A percentile compares a stretch with the other conserved stretches of the same genome.
Conservation (phyloP, 2,113 vertebrate genomes). For the Onychostruthus taczanowskii region DNA sequence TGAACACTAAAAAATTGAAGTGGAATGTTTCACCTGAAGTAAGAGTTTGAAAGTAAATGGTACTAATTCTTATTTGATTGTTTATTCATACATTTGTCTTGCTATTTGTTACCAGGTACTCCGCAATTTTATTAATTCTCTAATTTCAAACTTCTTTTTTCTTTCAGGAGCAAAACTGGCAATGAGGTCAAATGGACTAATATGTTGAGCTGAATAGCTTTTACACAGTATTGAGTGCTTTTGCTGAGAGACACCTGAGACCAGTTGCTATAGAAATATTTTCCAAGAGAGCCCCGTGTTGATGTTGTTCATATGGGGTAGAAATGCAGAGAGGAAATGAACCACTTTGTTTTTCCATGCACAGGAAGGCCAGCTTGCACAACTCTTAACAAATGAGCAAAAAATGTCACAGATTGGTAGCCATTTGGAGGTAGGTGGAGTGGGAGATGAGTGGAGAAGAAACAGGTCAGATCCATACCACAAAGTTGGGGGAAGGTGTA, state of each 20-base stretch:
- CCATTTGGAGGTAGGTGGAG: conserved; percentile 63
- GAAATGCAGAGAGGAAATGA: conserved; percentile 38
- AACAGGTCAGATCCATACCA: conserved; percentile 19
- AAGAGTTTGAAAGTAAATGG: not conserved
- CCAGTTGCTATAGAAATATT: conserved; percentile 46
- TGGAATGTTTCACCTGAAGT: not conserved
- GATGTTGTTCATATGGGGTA: conserved; percentile 14
- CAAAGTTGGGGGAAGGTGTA: not conserved
- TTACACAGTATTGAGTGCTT: not conserved
- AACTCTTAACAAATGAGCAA: conserved; percentile 64
- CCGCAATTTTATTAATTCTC: not conserved
- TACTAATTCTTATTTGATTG: not conserved
- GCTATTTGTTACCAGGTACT: not conserved
- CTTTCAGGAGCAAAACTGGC: not conserved
- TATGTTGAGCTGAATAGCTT: not conserved
- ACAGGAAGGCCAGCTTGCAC: not conserved
- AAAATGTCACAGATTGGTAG: conserved; percentile 52
- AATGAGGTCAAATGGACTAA: not conserved
- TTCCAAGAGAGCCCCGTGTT: not conserved
- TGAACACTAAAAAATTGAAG: not conserved
- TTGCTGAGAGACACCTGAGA: not conserved
- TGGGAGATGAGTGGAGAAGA: not conserved
- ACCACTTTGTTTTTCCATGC: conserved; percentile 4
- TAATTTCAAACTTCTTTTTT: not conserved
- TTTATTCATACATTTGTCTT: not conserved